A percentile compares a stretch with the other conserved stretches of the same genome.
phyloP scores from a whole-genome alignment of 2,888 invertebrate species.

The Malthinus flaveolus region DNA sequence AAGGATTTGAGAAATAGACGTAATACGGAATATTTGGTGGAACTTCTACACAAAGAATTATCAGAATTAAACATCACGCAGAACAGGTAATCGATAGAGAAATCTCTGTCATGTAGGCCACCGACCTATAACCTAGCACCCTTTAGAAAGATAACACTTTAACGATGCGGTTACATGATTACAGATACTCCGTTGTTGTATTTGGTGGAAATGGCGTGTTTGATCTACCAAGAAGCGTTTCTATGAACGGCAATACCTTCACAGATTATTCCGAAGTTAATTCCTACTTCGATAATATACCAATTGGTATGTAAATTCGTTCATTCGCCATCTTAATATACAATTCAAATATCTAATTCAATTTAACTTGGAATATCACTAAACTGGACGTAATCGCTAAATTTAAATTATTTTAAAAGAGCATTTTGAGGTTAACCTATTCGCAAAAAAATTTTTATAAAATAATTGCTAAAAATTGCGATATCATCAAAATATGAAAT shows the following conservation, averaged over 20 bases:
- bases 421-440: too few relatives aligned
- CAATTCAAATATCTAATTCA: slow-evolving; percentile 1
- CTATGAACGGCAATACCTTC: slow-evolving; percentile 69
- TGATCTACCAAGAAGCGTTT: slow-evolving; percentile 63
- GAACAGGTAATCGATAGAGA: slow-evolving; percentile 60
- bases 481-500: too few relatives aligned
- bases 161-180: slow-evolving; percentile 33
- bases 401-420: too few relatives aligned
- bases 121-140: slow-evolving; percentile 19
- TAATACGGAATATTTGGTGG: slow-evolving; percentile 70
- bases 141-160: slow-evolving; percentile 16
- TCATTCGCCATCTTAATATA: neutral
- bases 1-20: slow-evolving; percentile 65
- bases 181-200: slow-evolving; percentile 77
- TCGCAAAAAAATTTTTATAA: too few relatives aligned
- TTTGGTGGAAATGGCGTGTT: slow-evolving; percentile 75
- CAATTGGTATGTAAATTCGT: slow-evolving; percentile 58
- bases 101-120: slow-evolving; percentile 22
- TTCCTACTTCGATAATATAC: slow-evolving; percentile 70
- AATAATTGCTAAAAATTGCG: too few relatives aligned
- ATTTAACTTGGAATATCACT: slow-evolving; percentile 9
- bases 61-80: slow-evolving; percentile 62
- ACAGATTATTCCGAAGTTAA: slow-evolving; percentile 65
- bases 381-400: neutral
- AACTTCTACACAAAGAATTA: slow-evolving; percentile 71